Base-by-base conservation (phyloP, 2,113 vertebrate species). In the Bufo bufo region DNA sequence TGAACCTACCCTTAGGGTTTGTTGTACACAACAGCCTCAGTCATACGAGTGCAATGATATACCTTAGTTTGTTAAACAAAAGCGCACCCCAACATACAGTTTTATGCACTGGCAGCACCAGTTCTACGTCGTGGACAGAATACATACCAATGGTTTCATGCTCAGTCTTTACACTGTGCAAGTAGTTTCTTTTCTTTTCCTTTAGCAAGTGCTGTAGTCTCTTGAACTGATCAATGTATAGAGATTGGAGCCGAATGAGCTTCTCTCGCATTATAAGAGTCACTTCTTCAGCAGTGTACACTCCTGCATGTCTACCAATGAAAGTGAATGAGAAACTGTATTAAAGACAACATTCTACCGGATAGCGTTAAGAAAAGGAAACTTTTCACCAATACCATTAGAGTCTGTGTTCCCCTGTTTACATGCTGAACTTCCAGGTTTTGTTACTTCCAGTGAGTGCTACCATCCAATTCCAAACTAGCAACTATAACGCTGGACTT, bases 171-270 rank as follows among this genome's bases (percentile, higher is more conserved):
- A 97, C 95, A 91, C 93, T 96, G 92, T 99, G 98, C 90, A 99
- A 93, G 89, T 96, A 99, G 0, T 95, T 92, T 0, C 98, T 95
- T 23, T 98, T 99, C 91, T 99, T 99, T 93, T 99, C 98, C 91
- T 99, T 99, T 19, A 99, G 95, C 4, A 99, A 93, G 91, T 99
- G 97, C 93, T 99, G 98, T 71, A 99, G 95, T 0, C 98, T 93
- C 88, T 99, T 99, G 95, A 99, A 99, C 93, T 99, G 98, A 91
- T 99, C 98, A 0, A 99, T 99, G 91, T 99, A 99, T 59, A 99
- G 96, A 0, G 98, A 99, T 90, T 99, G 98, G 43, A 99, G 95
- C 5, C 97, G 93, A 92, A 99, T 99, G 83, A 99, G 96, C 90
- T 99, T 99, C 87, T 99, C 98, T 17, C 98, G 84, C 90, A 98